phyloP scores from a whole-genome alignment of 2,888 invertebrate species.

The Pherbina coryleti region DNA sequence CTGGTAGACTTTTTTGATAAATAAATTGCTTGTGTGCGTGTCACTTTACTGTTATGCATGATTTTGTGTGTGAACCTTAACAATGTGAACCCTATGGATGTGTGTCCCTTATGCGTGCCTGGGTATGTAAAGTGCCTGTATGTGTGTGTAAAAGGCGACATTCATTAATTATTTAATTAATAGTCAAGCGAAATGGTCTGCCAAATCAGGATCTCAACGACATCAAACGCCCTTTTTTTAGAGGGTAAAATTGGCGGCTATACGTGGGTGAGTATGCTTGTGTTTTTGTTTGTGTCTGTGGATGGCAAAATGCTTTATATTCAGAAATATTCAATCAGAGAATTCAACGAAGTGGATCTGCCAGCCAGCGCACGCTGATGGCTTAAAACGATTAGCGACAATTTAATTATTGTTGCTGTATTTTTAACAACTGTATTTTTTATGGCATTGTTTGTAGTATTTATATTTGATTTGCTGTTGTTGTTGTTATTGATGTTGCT shows the following conservation, averaged over 20 bases:
- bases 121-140: background rate
- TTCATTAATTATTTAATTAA: slow-evolving; percentile 26
- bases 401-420: background rate
- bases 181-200: background rate
- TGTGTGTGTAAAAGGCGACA: background rate
- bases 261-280: background rate
- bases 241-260: background rate
- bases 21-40: too few relatives aligned
- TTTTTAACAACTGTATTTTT: background rate
- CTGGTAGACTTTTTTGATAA: too few relatives aligned
- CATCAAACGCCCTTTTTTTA: background rate
- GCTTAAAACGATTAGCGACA: background rate
- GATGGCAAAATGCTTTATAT: background rate
- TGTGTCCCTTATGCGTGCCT: background rate
- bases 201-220: background rate
- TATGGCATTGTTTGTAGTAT: background rate
- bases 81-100: background rate
- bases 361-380: background rate
- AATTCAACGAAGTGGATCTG: background rate
- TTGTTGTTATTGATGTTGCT: background rate
- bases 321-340: background rate
- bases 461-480: background rate
- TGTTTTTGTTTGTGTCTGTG: background rate
- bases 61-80: too few relatives aligned
- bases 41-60: too few relatives aligned